Base-by-base conservation (phyloP, 2,113 vertebrate genomes). In the Eulacestoma nigropectus region DNA sequence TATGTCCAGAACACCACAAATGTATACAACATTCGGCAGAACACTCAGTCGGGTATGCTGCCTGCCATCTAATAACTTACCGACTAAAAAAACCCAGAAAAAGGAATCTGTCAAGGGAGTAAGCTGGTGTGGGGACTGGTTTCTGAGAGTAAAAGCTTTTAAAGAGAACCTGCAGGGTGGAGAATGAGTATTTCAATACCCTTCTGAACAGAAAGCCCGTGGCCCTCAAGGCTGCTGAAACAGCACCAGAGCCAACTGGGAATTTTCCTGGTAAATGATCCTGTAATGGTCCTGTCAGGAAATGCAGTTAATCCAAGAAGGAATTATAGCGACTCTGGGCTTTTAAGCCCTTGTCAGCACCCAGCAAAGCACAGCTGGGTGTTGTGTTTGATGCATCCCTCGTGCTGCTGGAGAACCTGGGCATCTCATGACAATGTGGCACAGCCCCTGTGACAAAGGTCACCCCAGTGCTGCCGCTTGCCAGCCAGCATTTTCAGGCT, bases 1-100 rank as follows among this genome's bases (percentile, higher is more conserved):
- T 90, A 90, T 87, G 83, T 91, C 90, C 90, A 76, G 77, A 95
- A 90, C 49, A 69, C 33, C 76, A 89, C n/a, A 69, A 96, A 92
- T 33, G n/a, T 92, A 53, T 72, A 81, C 65, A 87, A 18, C 49
- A 49, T 75, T 96, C 73, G 75, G 77, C 39, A 90, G 74, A 96
- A 96, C 49, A 23, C 64, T 93, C 60, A 72, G 67, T 8, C 89
- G 88, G 47, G 57, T 78, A 27, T 1, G 5, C 73, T 93, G 89
- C 86, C 88, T 90, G 80, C 68, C 57, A 50, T 93, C 56, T 78
- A 84, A 49, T 79, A 74, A 75, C 76, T 90, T 85, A 37, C 56
- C 3, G 5, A 72, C 27, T 60, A 3, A 64, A 69, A 53, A 56
- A 29, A 35, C 0, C 0, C 16, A 47, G 16, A 32, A 49, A 57